Base-by-base conservation (phyloP, 2,113 vertebrate species). In the Melanotaenia duboulayi region DNA sequence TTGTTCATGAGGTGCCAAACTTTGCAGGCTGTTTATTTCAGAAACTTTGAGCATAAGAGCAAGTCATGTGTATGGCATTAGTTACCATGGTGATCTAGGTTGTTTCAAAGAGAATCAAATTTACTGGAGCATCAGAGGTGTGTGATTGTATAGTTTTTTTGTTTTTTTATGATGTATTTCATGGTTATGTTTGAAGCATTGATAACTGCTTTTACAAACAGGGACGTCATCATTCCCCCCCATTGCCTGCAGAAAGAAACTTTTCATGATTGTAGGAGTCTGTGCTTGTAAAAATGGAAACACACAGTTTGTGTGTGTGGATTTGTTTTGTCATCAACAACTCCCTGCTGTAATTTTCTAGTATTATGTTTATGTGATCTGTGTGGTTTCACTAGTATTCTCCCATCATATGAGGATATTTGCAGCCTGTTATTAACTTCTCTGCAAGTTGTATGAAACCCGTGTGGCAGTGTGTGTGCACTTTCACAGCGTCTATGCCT, bases 361-460 rank as follows among this genome's bases (percentile, higher is more conserved):
- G 28, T 12, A 16, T 7, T 0, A 23, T 76, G 57, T 58, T 42
- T 12, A 19, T 14, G 24, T 60, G 40, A 52, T 35, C 32, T 32
- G 22, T 44, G 20, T 73, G 28, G 7, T 58, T 54, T 61, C 51
- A 68, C 58, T 44, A 39, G 52, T 17, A 58, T 73, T 76, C 78
- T 61, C 1, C 46, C 20, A 32, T 28, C 52, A 10, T 67, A 22
- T 74, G 58, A 61, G 52, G 76, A 74, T 11, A 32, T 60, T 25
- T 19, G 22, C n/a, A 74, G 74, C 65, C 65, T 70, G 37, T 82
- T 73, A 67, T 40, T 80, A 28, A 6, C 28, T 28, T 8, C 69
- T 8, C 20, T 0, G 44, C 52, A 37, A 2, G 57, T 19, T 20
- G 46, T 62, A 32, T 70, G 65, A 22, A 46, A 35, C 54, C 20